Base-by-base conservation (phyloP, 2,797 vertebrate species). In the Bufotes viridis region DNA sequence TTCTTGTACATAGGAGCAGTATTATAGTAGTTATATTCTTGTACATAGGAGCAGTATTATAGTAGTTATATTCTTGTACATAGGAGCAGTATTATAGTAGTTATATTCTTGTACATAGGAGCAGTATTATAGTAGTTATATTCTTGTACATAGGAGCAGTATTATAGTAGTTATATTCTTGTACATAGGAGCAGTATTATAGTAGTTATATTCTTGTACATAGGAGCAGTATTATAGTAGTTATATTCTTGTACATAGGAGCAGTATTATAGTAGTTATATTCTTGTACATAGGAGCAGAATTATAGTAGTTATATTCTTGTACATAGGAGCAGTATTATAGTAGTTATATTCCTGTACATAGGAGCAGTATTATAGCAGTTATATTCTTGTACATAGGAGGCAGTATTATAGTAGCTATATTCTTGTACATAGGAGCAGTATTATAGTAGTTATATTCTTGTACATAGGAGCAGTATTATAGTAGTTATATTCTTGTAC, bases 81-180 rank as follows among this genome's bases (percentile, higher is more conserved):
- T 69, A 69, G n/a, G 65, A 26, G 65, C 24, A 69, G 65, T 69
- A 26, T 69, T 69, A 69, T 69, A 69, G 65, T 69, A 69, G 24
- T 69, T 69, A 69, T 69, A 69, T 67, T 67, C 18, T 8, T 24
- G 24, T 67, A 26, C n/a, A 26, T 67, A 67, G 65, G 24, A 14
- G 65, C 3, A 26, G n/a, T 26, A 26, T 67, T 67, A 67, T 67
- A 67, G 65, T 26, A 67, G 65, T 67, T 67, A 67, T 67, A 67
- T 69, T 69, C 65, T 26, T 69, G 65, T 42, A 72, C 17, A 29
- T 74, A 42, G 70, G 70, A 4, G 70, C 29, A 42, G 70, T 74
- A 74, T 74, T 74, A 42, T 74, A 74, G 70, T 74, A 74, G 29
- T 69, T 63, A 69, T 69, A 69, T 67, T 69, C 65, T 74, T 74